A percentile compares a stretch with the other conserved stretches of the same genome.
These are phyloP conservation scores for Silurus aristotelis DNA, from an alignment of 2,797 vertebrate genomes.

Conservation along the genomic window DNA sequence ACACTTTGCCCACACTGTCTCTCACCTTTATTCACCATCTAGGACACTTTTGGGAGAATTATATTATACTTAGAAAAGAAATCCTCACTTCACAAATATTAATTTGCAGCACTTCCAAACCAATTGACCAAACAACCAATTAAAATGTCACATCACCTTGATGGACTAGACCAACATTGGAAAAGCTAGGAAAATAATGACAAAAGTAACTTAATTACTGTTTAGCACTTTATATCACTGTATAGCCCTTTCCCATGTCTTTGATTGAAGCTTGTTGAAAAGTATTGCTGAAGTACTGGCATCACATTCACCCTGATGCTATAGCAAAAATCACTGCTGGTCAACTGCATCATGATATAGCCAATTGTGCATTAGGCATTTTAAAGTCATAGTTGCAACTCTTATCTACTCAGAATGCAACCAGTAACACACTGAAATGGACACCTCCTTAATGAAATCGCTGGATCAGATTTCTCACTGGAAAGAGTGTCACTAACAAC, in stretches of 20 bases:
- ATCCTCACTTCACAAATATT: neutral
- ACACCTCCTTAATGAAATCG: conserved; percentile 45
- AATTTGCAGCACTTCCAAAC: neutral
- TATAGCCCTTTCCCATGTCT: neutral
- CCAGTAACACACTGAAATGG: conserved; percentile 51
- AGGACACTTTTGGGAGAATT: neutral
- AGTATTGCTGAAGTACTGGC: conserved; percentile 2
- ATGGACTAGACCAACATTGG: neutral
- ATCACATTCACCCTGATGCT: conserved; percentile 18
- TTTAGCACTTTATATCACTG: neutral
- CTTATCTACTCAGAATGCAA: conserved; percentile 37
- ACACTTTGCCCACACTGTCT: neutral
- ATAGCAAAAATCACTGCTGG: neutral
- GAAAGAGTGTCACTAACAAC: conserved; percentile 23
- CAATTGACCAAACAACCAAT: neutral
- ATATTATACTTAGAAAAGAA: too few species aligned
- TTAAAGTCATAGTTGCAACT: conserved; percentile 31
- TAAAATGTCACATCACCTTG: neutral
- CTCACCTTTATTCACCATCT: conserved; percentile 18
- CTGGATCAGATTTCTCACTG: conserved; percentile 47
- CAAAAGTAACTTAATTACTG: neutral
- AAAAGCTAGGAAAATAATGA: neutral
- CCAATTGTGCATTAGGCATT: neutral
- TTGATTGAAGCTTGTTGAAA: neutral
- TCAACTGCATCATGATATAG: neutral